Evolutionary conservation across 2,113 vertebrate species (phyloP), one percentile per base, ranked within the genome.

Genomic region (Varanus komodoensis): DNA sequence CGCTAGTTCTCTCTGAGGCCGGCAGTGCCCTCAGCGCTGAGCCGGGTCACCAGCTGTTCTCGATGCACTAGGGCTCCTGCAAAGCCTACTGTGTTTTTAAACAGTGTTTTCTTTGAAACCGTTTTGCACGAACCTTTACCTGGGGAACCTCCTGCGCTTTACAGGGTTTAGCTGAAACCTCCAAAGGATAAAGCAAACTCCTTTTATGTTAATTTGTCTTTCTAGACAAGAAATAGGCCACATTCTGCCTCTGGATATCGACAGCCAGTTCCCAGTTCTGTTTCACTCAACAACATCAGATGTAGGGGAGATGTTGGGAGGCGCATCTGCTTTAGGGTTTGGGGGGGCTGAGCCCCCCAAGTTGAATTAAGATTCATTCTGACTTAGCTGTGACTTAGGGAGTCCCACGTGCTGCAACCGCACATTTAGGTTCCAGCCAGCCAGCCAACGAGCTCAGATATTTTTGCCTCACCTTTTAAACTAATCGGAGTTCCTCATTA

Each of bases 121-220:
- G 5, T 69, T 69, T 52, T 52, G 32, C 29, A 12, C 4, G 32
- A 12, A 7, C 57, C 21, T 52, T 34, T 73, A 85, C 27, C 68
- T 73, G 84, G 27, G 68, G n/a, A 73, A 50, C 69, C 50, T 86
- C 27, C 17, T n/a, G 68, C 19, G 29, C 54, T 74, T 73, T 73
- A 73, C 44, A 69, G 83, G 44, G 15, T 85, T 85, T 85, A 78
- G 57, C 50, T 32, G 17, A 79, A 52, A 87, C 34, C 54, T 57
- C 38, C 54, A 77, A 87, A 64, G 86, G 38, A 67, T 64, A 67
- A 68, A 79, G 74, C 57, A 87, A 87, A 61, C 38, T 64, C 86
- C 21, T n/a, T 67, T 17, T 57, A 80, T 68, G 61, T 44, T 79
- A 52, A 69, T 68, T 44, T 68, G 17, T 52, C 68, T 86, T 73